Base-by-base conservation (phyloP, 2,888 invertebrate genomes). In the Temnothorax unifasciatus region DNA sequence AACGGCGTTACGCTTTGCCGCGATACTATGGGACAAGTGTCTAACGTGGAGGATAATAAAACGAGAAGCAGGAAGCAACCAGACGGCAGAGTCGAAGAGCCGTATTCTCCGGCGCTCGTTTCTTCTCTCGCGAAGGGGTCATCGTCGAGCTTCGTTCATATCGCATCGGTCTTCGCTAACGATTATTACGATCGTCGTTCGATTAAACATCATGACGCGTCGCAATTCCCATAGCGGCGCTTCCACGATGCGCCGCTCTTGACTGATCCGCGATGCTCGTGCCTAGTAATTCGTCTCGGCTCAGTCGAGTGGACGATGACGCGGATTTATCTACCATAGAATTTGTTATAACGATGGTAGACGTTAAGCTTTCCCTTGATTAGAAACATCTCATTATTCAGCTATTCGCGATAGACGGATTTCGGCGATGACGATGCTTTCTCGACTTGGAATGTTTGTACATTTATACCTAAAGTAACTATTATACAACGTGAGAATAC, bases 1-100 rank as follows among this genome's bases (percentile, higher is more conserved):
- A 93, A 93, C 92, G 92, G 91, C 92, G 85, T 91, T 88, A 90
- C 88, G 89, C 87, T 90, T 91, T 88, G 84, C 59, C 89, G 85
- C 89, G 87, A 82, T 87, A 89, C 88, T 88, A 85, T 85, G 85
- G 90, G 86, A 89, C 90, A 91, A 92, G 90, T 89, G 89, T 89
- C 91, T 91, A 90, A 91, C 89, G 91, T 89, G 87, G 84, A 86
- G 89, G 87, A 86, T 88, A 89, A 89, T 91, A 85, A 87, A 84
- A 82, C 50, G 79, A 66, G 77, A 68, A 68, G 77, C 66, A 76
- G 77, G 59, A 68, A 75, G 76, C 82, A 69, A 25, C 41, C 74
- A 82, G 77, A 63, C 82, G 75, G 74, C 57, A 21, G 34, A 74
- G 38, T 74, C 74, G 69, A 61, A 59, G 54, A 82, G 75, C 54